Conservation (phyloP, 2,797 vertebrate genomes). For the Amblyraja radiata region DNA sequence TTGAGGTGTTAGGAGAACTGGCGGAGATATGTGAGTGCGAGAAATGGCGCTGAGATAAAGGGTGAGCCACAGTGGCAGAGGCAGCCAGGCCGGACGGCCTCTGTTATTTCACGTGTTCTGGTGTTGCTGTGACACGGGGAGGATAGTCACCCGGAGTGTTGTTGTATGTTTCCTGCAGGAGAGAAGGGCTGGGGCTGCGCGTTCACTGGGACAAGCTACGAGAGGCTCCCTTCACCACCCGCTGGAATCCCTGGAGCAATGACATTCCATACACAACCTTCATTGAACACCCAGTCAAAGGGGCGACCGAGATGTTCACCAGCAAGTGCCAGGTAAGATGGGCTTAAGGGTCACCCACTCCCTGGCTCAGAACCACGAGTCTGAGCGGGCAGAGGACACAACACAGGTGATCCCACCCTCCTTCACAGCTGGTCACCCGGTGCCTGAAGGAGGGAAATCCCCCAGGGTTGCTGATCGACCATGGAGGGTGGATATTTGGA, state of each 20-base stretch:
- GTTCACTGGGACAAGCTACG: constrained; percentile 63
- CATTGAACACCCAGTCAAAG: constrained; percentile 60
- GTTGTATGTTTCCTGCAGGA: constrained; percentile 48
- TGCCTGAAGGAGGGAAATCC: not conserved
- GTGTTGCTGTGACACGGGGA: too few relatives aligned
- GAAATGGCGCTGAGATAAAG: too few relatives aligned
- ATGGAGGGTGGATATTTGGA: not conserved
- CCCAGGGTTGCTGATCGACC: not conserved
- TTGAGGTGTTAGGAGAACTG: not conserved
- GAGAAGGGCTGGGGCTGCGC: constrained; percentile 66
- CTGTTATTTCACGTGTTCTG: too few relatives aligned
- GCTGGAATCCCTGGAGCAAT: constrained; percentile 67
- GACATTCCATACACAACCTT: constrained; percentile 66
- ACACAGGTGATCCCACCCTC: too few relatives aligned
- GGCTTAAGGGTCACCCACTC: not conserved
- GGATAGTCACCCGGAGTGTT: too few relatives aligned
- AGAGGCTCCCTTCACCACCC: constrained; percentile 60
- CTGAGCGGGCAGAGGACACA: too few relatives aligned
- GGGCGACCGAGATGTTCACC: constrained; percentile 50
- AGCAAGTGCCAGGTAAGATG: constrained; percentile 60
- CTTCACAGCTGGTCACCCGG: too few relatives aligned
- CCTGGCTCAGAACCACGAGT: too few relatives aligned
- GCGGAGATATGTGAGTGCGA: not conserved
- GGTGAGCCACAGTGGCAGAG: too few relatives aligned
- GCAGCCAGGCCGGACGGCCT: too few relatives aligned